phyloP scores from a whole-genome alignment of 2,888 invertebrate genomes.

The Boloria selene region DNA sequence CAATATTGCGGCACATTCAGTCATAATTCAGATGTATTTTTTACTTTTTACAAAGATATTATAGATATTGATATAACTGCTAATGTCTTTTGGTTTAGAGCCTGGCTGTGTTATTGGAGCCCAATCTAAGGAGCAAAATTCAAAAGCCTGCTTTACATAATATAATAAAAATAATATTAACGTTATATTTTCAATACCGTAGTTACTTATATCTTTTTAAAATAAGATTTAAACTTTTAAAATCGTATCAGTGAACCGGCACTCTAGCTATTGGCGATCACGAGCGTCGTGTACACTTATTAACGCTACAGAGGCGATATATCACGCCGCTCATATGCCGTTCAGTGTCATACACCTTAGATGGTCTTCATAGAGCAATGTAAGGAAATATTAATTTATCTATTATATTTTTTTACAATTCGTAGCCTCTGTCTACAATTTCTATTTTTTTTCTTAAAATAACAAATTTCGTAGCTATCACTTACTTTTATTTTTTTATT shows the following conservation, averaged over 20 bases:
- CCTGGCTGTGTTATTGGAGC: too few relatives aligned
- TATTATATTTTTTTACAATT: background rate
- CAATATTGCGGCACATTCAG: too few relatives aligned
- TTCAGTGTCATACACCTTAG: constrained; percentile 48
- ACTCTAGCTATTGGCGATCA: constrained; percentile 73
- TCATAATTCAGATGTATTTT: too few relatives aligned
- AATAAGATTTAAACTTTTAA: background rate
- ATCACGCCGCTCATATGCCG: constrained; percentile 76
- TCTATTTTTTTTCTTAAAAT: too few relatives aligned
- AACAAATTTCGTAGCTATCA: too few relatives aligned
- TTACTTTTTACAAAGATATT: too few relatives aligned
- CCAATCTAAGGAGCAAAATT: too few relatives aligned
- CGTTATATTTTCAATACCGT: background rate
- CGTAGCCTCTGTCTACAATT: too few relatives aligned
- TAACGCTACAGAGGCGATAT: constrained; percentile 79
- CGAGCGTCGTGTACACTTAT: constrained; percentile 78
- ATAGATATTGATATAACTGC: too few relatives aligned
- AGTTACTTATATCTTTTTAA: background rate
- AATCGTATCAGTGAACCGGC: constrained; percentile 23
- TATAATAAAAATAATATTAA: background rate
- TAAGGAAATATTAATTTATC: background rate
- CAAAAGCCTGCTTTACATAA: too few relatives aligned
- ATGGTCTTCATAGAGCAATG: constrained; percentile 8
- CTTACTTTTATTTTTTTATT: too few relatives aligned
- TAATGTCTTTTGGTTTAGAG: too few relatives aligned